phyloP scores from a whole-genome alignment of 2,797 vertebrate genomes.

The Liparis tanakae region DNA sequence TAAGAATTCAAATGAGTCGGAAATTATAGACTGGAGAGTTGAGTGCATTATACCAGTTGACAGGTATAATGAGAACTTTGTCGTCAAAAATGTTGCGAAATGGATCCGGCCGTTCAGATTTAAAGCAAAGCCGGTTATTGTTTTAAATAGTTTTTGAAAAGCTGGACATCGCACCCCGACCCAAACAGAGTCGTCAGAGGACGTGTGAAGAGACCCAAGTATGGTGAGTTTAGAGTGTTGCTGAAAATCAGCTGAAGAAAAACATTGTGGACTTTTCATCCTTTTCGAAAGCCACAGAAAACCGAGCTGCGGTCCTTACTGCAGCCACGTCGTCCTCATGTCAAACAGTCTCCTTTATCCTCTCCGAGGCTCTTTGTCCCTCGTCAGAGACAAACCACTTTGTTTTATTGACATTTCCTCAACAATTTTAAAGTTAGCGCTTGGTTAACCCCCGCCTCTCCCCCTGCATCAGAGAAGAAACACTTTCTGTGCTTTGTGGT shows the following conservation, averaged over 20 bases:
- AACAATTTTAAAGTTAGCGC: conserved; percentile 80
- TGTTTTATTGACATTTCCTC: conserved; percentile 72
- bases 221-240: too few relatives aligned
- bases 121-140: too few relatives aligned
- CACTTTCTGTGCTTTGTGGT: neutral
- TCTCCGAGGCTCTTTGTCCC: conserved; percentile 62
- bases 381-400: conserved; percentile 40
- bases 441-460: conserved; percentile 72
- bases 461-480: conserved; percentile 31
- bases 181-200: too few relatives aligned
- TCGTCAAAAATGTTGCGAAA: conserved; percentile 67
- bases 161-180: too few relatives aligned
- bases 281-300: conserved; percentile 2
- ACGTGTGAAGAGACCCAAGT: too few relatives aligned
- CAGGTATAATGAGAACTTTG: conserved; percentile 70
- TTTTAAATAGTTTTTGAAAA: too few relatives aligned
- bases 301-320: conserved; percentile 10
- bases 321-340: neutral
- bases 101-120: too few relatives aligned
- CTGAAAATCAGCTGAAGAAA: too few relatives aligned
- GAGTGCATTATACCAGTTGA: conserved; percentile 69
- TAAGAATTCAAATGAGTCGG: conserved; percentile 72
- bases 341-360: conserved; percentile 49
- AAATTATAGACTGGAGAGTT: conserved; percentile 69
- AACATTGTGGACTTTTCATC: too few relatives aligned